Evolutionary conservation across 1,140 invertebrate genomes (phyloP).

Genomic region (Drosophila truncata): DNA sequence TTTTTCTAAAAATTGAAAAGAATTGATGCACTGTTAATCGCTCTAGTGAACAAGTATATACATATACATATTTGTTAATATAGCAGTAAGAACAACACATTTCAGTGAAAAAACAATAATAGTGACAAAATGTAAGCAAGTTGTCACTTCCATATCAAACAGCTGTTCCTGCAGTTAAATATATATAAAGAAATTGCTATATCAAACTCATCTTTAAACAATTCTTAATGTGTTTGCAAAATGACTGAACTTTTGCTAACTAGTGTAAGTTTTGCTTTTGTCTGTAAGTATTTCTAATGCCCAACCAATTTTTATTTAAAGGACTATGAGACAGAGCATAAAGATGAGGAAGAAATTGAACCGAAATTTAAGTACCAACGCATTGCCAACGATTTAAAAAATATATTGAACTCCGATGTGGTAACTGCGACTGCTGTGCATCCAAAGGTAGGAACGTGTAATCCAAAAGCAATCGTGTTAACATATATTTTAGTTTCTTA

Average conservation of each 20-base stretch:
- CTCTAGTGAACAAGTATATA: too few relatives aligned
- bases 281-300: too few relatives aligned
- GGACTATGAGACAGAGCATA: slow-evolving; percentile 45
- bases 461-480: not conserved
- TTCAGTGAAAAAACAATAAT: not conserved
- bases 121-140: not conserved
- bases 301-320: not conserved
- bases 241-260: not conserved
- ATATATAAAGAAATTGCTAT: not conserved
- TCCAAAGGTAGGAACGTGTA: slow-evolving; percentile 89
- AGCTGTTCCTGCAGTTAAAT: not conserved
- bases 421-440: slow-evolving; percentile 95
- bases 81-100: slow-evolving; percentile 1
- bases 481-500: slow-evolving; percentile 90
- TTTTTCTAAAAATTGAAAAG: too few relatives aligned
- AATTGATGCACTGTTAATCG: too few relatives aligned
- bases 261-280: not conserved
- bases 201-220: not conserved
- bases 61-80: not conserved
- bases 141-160: not conserved
- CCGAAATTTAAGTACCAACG: slow-evolving; percentile 97
- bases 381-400: slow-evolving; percentile 93
- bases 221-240: not conserved
- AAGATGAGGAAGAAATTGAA: slow-evolving; percentile 89
- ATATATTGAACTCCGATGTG: slow-evolving; percentile 94